Percentiles rank a stretch among this genome's conserved stretches.
These are phyloP conservation scores for Leistus spinibarbis DNA, from an alignment of 2,888 invertebrate genomes.

Conservation along the genomic window DNA sequence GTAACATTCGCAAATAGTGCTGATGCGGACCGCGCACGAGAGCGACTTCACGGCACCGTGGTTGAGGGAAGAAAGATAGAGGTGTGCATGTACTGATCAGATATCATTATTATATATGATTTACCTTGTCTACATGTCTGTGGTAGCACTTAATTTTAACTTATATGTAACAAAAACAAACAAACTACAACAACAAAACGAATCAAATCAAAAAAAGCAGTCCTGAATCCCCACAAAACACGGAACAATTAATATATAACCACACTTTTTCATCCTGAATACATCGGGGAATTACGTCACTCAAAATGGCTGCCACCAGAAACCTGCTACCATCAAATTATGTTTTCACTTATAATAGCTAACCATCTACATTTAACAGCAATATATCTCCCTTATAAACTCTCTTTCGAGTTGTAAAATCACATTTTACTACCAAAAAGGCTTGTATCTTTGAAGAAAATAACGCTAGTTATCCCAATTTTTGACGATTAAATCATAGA, in stretches of 20 bases:
- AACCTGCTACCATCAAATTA: too few relatives aligned
- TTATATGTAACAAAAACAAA: constrained; percentile 33
- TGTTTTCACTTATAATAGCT: too few relatives aligned
- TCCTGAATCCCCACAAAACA: constrained; percentile 5
- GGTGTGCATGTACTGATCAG: constrained; percentile 92
- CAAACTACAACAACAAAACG: background rate
- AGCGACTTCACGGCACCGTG: constrained; percentile 99
- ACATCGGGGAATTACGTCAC: background rate
- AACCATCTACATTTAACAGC: too few relatives aligned
- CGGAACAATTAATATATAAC: background rate
- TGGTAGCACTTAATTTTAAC: constrained; percentile 59
- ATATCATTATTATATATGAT: constrained; percentile 54
- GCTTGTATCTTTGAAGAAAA: too few relatives aligned
- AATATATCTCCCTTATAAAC: too few relatives aligned
- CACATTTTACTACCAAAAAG: too few relatives aligned
- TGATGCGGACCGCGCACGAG: constrained; percentile 99
- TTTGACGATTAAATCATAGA: too few relatives aligned
- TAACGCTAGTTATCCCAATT: too few relatives aligned
- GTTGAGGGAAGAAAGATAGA: constrained; percentile 99
- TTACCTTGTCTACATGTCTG: constrained; percentile 51
- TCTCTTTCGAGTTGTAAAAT: too few relatives aligned
- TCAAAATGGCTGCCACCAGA: background rate
- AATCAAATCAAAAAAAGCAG: background rate
- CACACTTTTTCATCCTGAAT: background rate
- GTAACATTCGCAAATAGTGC: constrained; percentile 99